Conservation (phyloP, 1,140 invertebrate genomes). For the Drosophila insularis region DNA sequence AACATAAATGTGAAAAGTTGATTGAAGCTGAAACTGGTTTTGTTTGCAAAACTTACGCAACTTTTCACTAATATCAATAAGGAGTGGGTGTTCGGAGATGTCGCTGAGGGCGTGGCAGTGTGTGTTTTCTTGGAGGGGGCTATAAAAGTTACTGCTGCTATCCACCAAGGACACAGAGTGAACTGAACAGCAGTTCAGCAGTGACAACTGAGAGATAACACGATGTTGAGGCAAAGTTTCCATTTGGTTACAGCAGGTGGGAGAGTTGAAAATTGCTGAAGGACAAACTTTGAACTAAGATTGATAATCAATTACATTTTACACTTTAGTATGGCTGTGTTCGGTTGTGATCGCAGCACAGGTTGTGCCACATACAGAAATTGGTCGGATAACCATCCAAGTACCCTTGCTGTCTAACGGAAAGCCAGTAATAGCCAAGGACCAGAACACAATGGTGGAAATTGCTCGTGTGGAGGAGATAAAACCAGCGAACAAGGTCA, state of each 20-base stretch:
- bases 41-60: neutral
- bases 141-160: conserved; percentile 49
- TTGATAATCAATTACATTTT: neutral
- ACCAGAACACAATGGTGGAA: conserved; percentile 38
- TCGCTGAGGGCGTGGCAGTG: conserved; percentile 11
- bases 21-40: conserved; percentile 46
- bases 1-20: conserved; percentile 38
- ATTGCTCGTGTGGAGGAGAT: conserved; percentile 60
- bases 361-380: conserved; percentile 70
- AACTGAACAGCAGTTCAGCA: conserved; percentile 34
- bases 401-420: conserved; percentile 70
- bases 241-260: conserved; percentile 61
- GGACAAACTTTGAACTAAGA: neutral
- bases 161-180: conserved; percentile 52
- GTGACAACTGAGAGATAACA: conserved; percentile 28
- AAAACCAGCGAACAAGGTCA: conserved; percentile 40
- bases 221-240: conserved; percentile 55
- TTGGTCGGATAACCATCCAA: conserved; percentile 66
- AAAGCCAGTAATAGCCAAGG: conserved; percentile 51
- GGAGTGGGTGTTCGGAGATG: neutral
- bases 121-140: conserved; percentile 6
- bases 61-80: neutral
- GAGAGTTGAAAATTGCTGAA: neutral
- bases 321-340: conserved; percentile 59
- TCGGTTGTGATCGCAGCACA: conserved; percentile 53